phyloP scores from a whole-genome alignment of 1,140 invertebrate genomes.

The Tribolium madens region DNA sequence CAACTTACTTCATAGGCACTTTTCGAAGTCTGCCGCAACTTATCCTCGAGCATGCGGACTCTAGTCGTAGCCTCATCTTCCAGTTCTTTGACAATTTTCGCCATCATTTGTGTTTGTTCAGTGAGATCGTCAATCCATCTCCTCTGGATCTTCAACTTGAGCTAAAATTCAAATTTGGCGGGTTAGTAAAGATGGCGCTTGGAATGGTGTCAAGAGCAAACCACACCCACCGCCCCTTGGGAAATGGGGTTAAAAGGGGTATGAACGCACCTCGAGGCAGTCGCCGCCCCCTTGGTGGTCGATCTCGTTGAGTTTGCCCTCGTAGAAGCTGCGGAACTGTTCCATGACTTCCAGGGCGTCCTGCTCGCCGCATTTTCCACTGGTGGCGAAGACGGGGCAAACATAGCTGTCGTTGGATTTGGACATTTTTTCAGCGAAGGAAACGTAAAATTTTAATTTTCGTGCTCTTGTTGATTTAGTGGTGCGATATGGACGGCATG shows the following conservation, averaged over 20 bases:
- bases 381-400: neutral
- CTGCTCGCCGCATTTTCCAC: constrained; percentile 51
- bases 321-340: constrained; percentile 55
- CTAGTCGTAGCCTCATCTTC: constrained; percentile 69
- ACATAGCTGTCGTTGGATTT: neutral
- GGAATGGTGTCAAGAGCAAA: constrained; percentile 12
- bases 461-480: constrained; percentile 2
- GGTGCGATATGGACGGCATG: constrained; percentile 23
- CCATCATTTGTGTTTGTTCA: constrained; percentile 72
- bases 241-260: neutral
- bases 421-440: constrained; percentile 1
- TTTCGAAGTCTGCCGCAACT: constrained; percentile 60
- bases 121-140: constrained; percentile 71
- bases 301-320: constrained; percentile 56
- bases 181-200: neutral
- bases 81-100: constrained; percentile 69
- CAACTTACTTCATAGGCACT: constrained; percentile 59
- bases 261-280: constrained; percentile 50
- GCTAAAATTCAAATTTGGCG: constrained; percentile 9
- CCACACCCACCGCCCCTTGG: constrained; percentile 6
- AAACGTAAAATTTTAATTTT: constrained; percentile 39
- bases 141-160: constrained; percentile 68
- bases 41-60: constrained; percentile 69
- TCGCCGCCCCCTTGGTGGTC: constrained; percentile 52
- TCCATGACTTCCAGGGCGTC: constrained; percentile 55